Evolutionary conservation across 2,888 invertebrate genomes (phyloP).

Genomic region (Antheraea assamensis): DNA sequence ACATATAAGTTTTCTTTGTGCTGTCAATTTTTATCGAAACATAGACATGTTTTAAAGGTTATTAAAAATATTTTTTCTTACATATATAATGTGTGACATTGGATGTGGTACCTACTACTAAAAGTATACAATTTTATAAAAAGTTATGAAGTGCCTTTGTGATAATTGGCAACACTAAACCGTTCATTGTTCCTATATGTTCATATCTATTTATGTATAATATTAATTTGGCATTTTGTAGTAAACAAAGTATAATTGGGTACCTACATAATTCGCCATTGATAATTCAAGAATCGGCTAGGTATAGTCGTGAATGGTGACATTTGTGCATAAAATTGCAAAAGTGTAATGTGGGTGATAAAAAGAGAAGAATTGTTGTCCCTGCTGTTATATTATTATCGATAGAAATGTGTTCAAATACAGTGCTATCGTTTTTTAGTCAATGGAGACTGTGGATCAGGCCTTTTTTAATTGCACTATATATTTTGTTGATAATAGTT

Average conservation of each 20-base stretch:
- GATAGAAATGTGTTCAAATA: conserved; percentile 66
- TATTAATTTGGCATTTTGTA: conserved; percentile 11
- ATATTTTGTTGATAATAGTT: conserved; percentile 90
- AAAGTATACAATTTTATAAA: too few species aligned
- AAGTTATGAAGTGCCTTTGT: too few species aligned
- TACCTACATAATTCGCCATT: conserved; percentile 1
- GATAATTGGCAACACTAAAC: not conserved
- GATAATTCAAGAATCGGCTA: not conserved
- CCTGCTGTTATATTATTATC: conserved; percentile 22
- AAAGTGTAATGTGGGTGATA: conserved; percentile 38
- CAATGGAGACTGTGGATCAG: conserved; percentile 95
- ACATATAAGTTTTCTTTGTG: too few species aligned
- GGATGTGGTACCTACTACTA: too few species aligned
- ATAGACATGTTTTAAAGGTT: too few species aligned
- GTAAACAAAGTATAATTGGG: conserved; percentile 3
- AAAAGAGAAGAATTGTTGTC: conserved; percentile 23
- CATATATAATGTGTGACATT: too few species aligned
- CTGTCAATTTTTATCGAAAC: too few species aligned
- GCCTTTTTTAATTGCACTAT: conserved; percentile 90
- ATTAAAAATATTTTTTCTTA: too few species aligned
- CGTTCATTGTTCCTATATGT: not conserved
- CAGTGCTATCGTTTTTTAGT: conserved; percentile 63
- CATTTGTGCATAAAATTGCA: not conserved
- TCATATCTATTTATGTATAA: not conserved
- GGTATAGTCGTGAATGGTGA: not conserved